Conservation (phyloP, 2,888 invertebrate genomes). For the Diarsia brunnea region DNA sequence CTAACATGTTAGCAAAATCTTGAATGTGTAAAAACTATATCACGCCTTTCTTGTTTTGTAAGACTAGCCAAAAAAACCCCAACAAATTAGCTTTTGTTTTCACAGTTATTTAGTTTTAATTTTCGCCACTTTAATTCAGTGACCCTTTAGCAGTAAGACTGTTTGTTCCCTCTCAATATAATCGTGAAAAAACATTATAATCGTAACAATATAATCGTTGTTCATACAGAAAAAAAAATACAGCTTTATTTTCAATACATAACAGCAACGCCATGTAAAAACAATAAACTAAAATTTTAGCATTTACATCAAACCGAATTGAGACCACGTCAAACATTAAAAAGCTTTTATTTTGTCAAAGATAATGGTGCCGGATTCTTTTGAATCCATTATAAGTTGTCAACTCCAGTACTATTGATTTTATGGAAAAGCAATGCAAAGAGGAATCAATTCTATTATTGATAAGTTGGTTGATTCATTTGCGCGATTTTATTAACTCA, state of each 20-base stretch:
- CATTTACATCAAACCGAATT: constrained; percentile 3
- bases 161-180: not conserved
- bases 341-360: constrained; percentile 49
- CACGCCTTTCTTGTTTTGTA: not conserved
- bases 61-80: too few species aligned
- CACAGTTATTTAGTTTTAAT: too few species aligned
- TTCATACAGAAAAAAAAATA: not conserved
- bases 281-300: not conserved
- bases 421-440: constrained; percentile 25
- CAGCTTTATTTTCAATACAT: not conserved
- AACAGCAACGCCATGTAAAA: not conserved
- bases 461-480: constrained; percentile 22
- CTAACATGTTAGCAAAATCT: too few species aligned
- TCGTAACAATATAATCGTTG: too few species aligned
- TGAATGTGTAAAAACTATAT: too few species aligned
- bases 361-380: constrained; percentile 26
- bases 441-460: constrained; percentile 36
- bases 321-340: constrained; percentile 31
- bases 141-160: not conserved
- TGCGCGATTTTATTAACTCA: too few species aligned
- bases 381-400: constrained; percentile 53
- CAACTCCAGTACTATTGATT: constrained; percentile 43
- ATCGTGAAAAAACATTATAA: not conserved
- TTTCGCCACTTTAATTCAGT: not conserved
- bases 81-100: too few species aligned